Base-by-base conservation (phyloP, 2,888 invertebrate genomes). In the Calephelis perditalis region DNA sequence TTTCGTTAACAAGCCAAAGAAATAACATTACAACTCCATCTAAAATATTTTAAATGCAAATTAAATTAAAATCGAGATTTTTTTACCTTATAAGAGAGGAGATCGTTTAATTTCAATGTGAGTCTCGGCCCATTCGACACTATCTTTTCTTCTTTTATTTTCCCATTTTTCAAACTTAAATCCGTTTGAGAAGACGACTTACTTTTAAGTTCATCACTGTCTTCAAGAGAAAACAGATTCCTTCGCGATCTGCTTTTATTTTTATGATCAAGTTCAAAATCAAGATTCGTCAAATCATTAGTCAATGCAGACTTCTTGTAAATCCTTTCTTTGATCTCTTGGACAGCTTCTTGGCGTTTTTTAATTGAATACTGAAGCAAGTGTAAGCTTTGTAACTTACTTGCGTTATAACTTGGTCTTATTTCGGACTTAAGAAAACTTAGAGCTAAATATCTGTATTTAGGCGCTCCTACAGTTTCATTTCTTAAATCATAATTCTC, bases 331-430 rank as follows among this genome's bases (percentile, higher is more conserved):
- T 91, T 91, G 35, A 91, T 84, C 36, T 89, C 91, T 60, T 92
- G 87, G 0, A 93, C 93, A 7, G 94, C 94, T 36, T 93, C 91
- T 52, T 92, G 91, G 60, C 92, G 92, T 71, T 94, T 94, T 75
- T 94, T 94, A 62, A 95, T 93, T 5, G 93, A 92, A 67, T 95
- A 93, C 86, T 96, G 95, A 12, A 94, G 79, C 49, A 92, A 89
- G 75, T 95, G 95, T 44, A 95, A 73, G 70, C 92, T 93, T 61
- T 94, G 92, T n/a, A 97, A 79, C 67, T 94, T 94, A 2, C 92
- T 92, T 7, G 95, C 91, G 54, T 93, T 93, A 72, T 96, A 96
- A 75, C 96, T 96, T 3, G 91, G 92, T 64, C 94, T 92, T 57
- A 96, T 92, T 74, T 96, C 95, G 1, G 89, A 89, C 66, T 90